Percentiles rank a stretch among this genome's conserved stretches.
Conservation (phyloP, 2,888 invertebrate species). For the Yponomeuta evonymella region DNA sequence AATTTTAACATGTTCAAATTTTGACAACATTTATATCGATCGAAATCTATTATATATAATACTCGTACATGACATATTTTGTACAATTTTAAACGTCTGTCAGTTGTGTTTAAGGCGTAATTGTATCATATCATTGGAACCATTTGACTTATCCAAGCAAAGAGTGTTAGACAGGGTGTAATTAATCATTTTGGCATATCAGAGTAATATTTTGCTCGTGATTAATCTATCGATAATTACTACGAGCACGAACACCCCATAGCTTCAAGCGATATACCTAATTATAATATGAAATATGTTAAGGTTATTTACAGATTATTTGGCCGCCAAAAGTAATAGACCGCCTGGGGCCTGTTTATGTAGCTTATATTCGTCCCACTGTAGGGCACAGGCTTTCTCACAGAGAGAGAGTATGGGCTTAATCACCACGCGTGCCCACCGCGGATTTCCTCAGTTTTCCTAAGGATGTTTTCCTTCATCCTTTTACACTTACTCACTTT, state of each 20-base stretch:
- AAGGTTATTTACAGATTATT: constrained; percentile 30
- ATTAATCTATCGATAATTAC: constrained; percentile 54
- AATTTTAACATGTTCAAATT: too few relatives aligned
- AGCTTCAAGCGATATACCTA: constrained; percentile 24
- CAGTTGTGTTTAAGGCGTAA: neutral
- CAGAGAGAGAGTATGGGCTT: too few relatives aligned
- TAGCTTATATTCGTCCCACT: too few relatives aligned
- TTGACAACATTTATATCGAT: too few relatives aligned
- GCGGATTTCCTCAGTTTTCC: too few relatives aligned
- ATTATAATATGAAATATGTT: constrained; percentile 38
- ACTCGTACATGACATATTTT: too few relatives aligned
- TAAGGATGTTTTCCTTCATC: too few relatives aligned
- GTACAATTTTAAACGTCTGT: too few relatives aligned
- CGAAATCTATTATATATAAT: too few relatives aligned
- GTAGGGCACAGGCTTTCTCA: too few relatives aligned
- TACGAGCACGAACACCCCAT: constrained; percentile 31
- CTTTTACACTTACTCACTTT: too few relatives aligned
- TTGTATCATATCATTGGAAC: neutral
- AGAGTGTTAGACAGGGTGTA: constrained; percentile 28
- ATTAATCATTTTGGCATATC: constrained; percentile 51
- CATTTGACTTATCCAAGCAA: neutral
- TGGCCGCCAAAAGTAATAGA: constrained; percentile 13
- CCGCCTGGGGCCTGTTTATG: neutral
- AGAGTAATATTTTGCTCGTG: constrained; percentile 46
- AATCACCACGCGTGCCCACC: too few relatives aligned